Conservation (phyloP, 2,888 invertebrate species). For the Creontiades dilutus region DNA sequence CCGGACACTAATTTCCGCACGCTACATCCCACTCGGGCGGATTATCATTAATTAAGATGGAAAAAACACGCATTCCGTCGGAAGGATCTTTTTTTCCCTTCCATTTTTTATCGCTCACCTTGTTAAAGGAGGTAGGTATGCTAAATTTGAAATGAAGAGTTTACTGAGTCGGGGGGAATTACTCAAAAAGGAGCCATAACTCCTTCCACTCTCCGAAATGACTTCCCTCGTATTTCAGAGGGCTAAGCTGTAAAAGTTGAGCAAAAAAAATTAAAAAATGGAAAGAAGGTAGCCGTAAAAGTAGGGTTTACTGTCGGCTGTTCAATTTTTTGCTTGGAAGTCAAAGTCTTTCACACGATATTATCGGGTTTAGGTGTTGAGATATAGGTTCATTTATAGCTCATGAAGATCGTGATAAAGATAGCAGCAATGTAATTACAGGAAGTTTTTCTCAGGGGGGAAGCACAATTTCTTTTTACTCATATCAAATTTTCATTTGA, state of each 20-base stretch:
- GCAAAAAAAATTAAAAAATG: not conserved
- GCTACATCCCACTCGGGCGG: not conserved
- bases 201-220: slow-evolving; percentile 6
- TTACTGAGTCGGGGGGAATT: not conserved
- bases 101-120: not conserved
- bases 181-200: not conserved
- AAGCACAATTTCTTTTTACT: too few species aligned
- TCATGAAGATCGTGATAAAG: too few species aligned
- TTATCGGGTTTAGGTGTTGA: too few species aligned
- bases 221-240: not conserved
- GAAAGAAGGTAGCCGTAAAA: not conserved
- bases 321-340: too few species aligned
- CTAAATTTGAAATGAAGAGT: slow-evolving; percentile 6
- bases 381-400: too few species aligned
- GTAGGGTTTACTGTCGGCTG: not conserved
- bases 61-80: not conserved
- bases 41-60: slow-evolving; percentile 6
- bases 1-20: not conserved
- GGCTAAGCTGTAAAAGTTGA: not conserved
- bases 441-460: too few species aligned
- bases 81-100: not conserved
- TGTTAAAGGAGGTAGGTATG: not conserved
- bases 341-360: too few species aligned
- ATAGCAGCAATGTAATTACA: too few species aligned
- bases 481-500: too few species aligned